Conservation (phyloP, 1,140 invertebrate genomes). For the Drosophila nannoptera region DNA sequence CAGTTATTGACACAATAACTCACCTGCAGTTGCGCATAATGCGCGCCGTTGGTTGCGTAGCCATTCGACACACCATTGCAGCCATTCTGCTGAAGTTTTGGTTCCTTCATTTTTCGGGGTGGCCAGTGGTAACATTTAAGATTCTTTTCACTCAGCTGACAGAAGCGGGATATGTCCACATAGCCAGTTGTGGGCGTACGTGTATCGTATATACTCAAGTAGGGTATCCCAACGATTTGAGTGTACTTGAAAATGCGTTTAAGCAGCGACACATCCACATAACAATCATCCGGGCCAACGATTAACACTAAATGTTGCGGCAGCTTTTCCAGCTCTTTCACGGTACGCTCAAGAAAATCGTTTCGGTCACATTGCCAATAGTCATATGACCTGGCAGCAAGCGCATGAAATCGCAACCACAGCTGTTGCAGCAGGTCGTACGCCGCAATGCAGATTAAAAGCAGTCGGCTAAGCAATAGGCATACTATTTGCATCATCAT, state of each 20-base stretch:
- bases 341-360: conserved; percentile 42
- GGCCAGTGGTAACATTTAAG: conserved; percentile 34
- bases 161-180: conserved; percentile 40
- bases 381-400: conserved; percentile 73
- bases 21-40: conserved; percentile 47
- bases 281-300: conserved; percentile 49
- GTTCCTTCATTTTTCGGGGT: conserved; percentile 13
- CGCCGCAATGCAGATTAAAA: conserved; percentile 37
- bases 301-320: conserved; percentile 68
- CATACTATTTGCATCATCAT: conserved; percentile 60
- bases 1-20: conserved; percentile 15
- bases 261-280: conserved; percentile 48
- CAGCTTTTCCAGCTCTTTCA: conserved; percentile 60
- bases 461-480: conserved; percentile 41
- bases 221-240: conserved; percentile 53
- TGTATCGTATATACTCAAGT: conserved; percentile 70
- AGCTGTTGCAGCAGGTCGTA: conserved; percentile 50
- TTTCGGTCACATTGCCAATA: conserved; percentile 53
- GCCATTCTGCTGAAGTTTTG: conserved; percentile 32
- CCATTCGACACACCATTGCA: conserved; percentile 41
- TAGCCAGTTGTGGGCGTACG: conserved; percentile 37
- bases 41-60: conserved; percentile 40
- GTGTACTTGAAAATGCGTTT: conserved; percentile 61
- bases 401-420: conserved; percentile 51
- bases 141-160: conserved; percentile 9